phyloP scores from a whole-genome alignment of 2,113 vertebrate genomes.

The Passer domesticus region DNA sequence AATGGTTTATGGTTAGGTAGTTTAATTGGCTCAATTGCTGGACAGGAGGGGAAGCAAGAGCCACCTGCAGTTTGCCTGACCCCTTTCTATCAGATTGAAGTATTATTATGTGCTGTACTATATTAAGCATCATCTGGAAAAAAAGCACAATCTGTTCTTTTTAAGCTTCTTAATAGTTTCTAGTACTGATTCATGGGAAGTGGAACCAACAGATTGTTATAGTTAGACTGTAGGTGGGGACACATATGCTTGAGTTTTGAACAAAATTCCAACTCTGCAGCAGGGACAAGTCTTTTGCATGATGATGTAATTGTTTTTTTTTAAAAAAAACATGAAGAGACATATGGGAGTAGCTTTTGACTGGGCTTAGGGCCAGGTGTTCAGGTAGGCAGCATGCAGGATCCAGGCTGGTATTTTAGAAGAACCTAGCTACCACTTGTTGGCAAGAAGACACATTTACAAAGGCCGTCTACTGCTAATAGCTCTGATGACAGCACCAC shows the following conservation, averaged over 20 bases:
- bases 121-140: slow-evolving; percentile 46
- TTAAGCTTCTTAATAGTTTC: slow-evolving; percentile 58
- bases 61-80: neutral
- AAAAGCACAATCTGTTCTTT: slow-evolving; percentile 61
- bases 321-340: neutral
- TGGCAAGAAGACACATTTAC: neutral
- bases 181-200: slow-evolving; percentile 30
- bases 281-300: neutral
- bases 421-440: neutral
- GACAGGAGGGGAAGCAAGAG: neutral
- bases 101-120: slow-evolving; percentile 23
- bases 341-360: neutral
- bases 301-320: neutral
- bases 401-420: neutral
- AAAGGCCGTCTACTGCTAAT: neutral
- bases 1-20: neutral
- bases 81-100: slow-evolving; percentile 35
- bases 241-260: neutral
- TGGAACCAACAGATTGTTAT: slow-evolving; percentile 34
- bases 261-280: neutral
- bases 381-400: neutral
- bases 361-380: neutral
- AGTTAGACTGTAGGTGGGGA: slow-evolving; percentile 28
- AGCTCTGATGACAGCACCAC: accelerated
- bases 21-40: neutral